These are phyloP conservation scores for Brachirus orientalis DNA, from an alignment of 2,113 vertebrate species.

Conservation along the genomic window DNA sequence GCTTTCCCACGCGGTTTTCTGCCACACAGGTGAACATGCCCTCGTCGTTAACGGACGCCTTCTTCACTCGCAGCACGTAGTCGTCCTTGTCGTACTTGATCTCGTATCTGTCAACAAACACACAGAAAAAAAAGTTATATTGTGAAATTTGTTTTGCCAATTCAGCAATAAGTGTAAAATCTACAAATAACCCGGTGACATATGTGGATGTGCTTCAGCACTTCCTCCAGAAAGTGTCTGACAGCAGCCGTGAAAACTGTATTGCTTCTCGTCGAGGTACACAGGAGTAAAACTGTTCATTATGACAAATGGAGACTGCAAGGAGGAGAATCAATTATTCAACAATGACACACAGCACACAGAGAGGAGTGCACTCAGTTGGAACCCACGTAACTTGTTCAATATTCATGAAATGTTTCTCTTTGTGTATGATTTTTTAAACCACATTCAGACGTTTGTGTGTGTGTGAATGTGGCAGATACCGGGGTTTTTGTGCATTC, in stretches of 20 bases:
- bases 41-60: conserved; percentile 87
- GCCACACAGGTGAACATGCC: conserved; percentile 93
- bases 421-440: neutral
- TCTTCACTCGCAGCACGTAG: conserved; percentile 94
- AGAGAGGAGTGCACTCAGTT: conserved; percentile 58
- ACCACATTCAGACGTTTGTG: conserved; percentile 1
- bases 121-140: conserved; percentile 6
- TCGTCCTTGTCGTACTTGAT: conserved; percentile 97
- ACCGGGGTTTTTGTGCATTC: too few relatives aligned
- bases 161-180: conserved; percentile 6
- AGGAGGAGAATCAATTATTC: conserved; percentile 77
- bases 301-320: conserved; percentile 63
- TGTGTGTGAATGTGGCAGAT: too few relatives aligned
- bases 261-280: conserved; percentile 18
- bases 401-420: conserved; percentile 75
- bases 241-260: conserved; percentile 7
- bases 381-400: conserved; percentile 60
- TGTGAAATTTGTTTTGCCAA: conserved; percentile 10
- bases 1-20: conserved; percentile 96
- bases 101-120: conserved; percentile 86
- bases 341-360: conserved; percentile 72
- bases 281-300: conserved; percentile 36
- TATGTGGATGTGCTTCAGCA: neutral
- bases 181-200: neutral
- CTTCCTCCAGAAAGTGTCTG: conserved; percentile 5